phyloP scores from a whole-genome alignment of 2,797 vertebrate species.

The Nyctalus aviator region DNA sequence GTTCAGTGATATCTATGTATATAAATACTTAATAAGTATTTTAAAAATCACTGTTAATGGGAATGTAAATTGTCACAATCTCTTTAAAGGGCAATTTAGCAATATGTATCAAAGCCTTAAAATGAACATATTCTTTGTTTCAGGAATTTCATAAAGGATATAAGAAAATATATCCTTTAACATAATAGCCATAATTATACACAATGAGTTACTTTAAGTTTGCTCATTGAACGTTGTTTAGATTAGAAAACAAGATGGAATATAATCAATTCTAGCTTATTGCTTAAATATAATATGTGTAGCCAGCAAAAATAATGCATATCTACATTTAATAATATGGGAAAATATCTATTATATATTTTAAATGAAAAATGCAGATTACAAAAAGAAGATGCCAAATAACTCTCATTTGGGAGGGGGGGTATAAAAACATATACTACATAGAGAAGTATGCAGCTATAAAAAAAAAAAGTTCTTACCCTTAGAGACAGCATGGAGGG shows the following conservation, averaged over 20 bases:
- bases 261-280: neutral
- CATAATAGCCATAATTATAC: neutral
- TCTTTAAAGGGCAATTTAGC: neutral
- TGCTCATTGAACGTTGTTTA: neutral
- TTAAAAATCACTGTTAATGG: neutral
- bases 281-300: neutral
- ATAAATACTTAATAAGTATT: neutral
- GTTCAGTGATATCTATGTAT: neutral
- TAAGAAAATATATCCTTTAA: constrained; percentile 5
- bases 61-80: neutral
- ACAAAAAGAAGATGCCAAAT: neutral
- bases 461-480: too few relatives aligned
- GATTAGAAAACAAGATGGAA: neutral
- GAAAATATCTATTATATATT: neutral
- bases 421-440: too few relatives aligned
- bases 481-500: too few relatives aligned
- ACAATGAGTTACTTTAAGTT: neutral
- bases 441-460: too few relatives aligned
- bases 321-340: neutral
- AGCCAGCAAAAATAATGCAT: neutral
- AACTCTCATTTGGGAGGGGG: neutral
- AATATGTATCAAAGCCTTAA: neutral
- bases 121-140: neutral
- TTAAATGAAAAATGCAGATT: constrained; percentile 37
- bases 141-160: neutral